A percentile compares a stretch with the other conserved stretches of the same genome.
Conservation (phyloP, 1,140 invertebrate genomes). For the Zaprionus gabonicus region DNA sequence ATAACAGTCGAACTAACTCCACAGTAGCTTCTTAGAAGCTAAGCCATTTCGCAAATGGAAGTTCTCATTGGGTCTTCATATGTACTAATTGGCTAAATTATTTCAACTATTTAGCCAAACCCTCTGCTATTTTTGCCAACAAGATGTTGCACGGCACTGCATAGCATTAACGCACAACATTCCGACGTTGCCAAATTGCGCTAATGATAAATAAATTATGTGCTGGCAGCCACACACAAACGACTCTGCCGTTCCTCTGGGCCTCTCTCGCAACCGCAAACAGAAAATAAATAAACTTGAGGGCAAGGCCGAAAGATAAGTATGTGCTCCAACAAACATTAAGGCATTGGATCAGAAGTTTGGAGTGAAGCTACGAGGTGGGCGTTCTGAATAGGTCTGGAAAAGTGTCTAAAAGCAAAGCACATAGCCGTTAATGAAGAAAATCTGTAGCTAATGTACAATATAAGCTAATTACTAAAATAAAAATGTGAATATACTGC, state of each 20-base stretch:
- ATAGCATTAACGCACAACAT: slow-evolving; percentile 35
- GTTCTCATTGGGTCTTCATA: background rate
- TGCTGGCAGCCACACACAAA: slow-evolving; percentile 71
- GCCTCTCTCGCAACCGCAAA: slow-evolving; percentile 58
- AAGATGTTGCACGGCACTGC: slow-evolving; percentile 16
- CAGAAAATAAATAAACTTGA: slow-evolving; percentile 79
- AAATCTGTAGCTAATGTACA: slow-evolving; percentile 82
- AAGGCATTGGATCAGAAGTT: slow-evolving; percentile 23
- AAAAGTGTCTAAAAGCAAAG: slow-evolving; percentile 52
- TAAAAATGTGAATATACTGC: slow-evolving; percentile 57
- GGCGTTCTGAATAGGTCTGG: slow-evolving; percentile 35
- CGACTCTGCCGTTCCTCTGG: slow-evolving; percentile 7
- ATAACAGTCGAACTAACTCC: too few relatives aligned
- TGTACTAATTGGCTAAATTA: slow-evolving; percentile 73
- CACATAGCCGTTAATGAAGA: slow-evolving; percentile 76
- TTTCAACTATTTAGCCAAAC: slow-evolving; percentile 74
- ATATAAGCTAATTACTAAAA: slow-evolving; percentile 80
- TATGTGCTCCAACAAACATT: slow-evolving; percentile 60
- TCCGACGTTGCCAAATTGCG: slow-evolving; percentile 71
- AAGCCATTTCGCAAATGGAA: background rate
- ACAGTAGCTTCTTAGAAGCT: background rate
- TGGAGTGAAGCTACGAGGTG: background rate
- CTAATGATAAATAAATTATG: slow-evolving; percentile 82
- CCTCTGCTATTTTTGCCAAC: slow-evolving; percentile 47
- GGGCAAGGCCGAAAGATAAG: slow-evolving; percentile 73